A percentile compares a stretch with the other conserved stretches of the same genome.
These are phyloP conservation scores for Falco biarmicus DNA, from an alignment of 2,797 vertebrate species.

Conservation along the genomic window DNA sequence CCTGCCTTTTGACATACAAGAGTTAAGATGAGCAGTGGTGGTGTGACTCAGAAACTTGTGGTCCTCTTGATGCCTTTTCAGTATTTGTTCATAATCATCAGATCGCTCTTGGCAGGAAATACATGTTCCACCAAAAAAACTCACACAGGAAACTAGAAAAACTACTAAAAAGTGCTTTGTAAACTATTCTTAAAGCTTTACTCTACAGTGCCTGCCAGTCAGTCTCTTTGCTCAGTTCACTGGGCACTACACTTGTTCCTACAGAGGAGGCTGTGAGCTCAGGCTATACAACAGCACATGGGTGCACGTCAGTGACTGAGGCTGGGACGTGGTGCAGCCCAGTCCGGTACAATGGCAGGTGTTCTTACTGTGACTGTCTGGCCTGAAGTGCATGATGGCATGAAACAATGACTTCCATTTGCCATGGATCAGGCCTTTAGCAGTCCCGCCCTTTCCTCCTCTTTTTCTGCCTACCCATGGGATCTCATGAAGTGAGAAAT, in stretches of 20 bases:
- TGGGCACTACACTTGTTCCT: neutral
- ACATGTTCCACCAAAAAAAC: neutral
- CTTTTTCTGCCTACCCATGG: neutral
- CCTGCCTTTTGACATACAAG: neutral
- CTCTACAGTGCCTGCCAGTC: neutral
- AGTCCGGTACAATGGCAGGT: neutral
- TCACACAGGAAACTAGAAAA: neutral
- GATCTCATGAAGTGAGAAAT: neutral
- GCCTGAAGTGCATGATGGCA: neutral
- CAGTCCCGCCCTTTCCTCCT: neutral
- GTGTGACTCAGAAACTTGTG: neutral
- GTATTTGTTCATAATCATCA: neutral
- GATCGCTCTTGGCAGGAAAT: neutral
- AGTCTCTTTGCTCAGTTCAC: neutral
- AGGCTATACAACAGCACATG: neutral
- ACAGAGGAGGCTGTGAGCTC: neutral
- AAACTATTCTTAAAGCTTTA: neutral
- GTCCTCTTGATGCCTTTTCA: neutral
- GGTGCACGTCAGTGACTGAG: fast-evolving
- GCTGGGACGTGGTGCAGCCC: neutral
- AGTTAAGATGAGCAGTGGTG: neutral
- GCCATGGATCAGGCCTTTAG: neutral
- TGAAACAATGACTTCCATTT: neutral
- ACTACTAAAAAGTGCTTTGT: neutral
- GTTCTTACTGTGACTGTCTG: neutral